Evolutionary conservation across 2,797 vertebrate genomes (phyloP).

Genomic region (Muscicapa comitata): DNA sequence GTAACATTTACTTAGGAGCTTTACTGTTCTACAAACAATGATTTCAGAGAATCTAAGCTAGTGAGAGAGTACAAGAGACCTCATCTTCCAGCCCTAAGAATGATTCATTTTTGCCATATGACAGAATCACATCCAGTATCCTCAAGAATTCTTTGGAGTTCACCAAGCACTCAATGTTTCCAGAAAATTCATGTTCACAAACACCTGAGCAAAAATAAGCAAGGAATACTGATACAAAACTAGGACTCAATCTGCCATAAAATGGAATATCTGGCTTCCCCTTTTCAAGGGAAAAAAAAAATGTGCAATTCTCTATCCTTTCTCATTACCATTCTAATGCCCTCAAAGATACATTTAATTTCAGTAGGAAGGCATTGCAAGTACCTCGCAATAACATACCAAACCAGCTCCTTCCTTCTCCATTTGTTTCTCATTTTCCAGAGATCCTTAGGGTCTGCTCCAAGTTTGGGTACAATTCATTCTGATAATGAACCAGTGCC

Average conservation of each 20-base stretch:
- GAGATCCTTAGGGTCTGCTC: neutral
- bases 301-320: neutral
- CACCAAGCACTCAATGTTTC: neutral
- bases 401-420: slow-evolving; percentile 5
- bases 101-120: neutral
- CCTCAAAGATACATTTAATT: neutral
- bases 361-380: neutral
- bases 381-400: slow-evolving; percentile 29
- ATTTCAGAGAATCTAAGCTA: neutral
- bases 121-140: accelerated
- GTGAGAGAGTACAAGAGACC: neutral
- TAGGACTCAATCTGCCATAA: neutral
- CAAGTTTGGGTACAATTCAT: neutral
- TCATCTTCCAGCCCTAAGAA: neutral
- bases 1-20: neutral
- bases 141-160: neutral
- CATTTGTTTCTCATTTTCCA: slow-evolving; percentile 13
- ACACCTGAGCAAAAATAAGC: neutral
- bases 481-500: neutral
- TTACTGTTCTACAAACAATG: neutral
- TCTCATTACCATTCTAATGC: neutral
- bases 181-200: neutral
- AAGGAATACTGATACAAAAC: neutral
- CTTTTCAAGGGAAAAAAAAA: neutral
- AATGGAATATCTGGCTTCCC: neutral